Percentiles rank a stretch among this genome's conserved stretches.
These are phyloP conservation scores for Gouania willdenowi DNA, from an alignment of 2,797 vertebrate genomes.

Conservation along the genomic window DNA sequence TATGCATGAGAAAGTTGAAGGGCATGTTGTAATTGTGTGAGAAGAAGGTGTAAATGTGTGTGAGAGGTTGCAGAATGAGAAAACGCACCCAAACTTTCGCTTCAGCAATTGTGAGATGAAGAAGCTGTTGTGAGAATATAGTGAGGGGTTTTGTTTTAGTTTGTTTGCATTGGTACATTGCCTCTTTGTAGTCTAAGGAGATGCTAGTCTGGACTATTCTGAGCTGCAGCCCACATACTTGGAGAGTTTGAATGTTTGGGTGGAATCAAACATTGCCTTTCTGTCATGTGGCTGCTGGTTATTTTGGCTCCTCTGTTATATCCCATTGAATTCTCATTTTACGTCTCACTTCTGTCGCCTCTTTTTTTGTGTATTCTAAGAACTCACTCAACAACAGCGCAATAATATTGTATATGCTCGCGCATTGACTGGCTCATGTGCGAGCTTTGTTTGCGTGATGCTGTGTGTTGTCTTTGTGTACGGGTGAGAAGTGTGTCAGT, in stretches of 20 bases:
- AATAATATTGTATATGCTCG: not conserved
- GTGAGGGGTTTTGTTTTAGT: too few relatives aligned
- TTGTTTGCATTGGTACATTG: too few relatives aligned
- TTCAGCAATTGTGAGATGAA: not conserved
- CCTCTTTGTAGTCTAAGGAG: not conserved
- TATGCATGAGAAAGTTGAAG: not conserved
- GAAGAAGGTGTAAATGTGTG: not conserved
- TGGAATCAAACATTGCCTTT: conserved; percentile 13
- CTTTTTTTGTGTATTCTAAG: not conserved
- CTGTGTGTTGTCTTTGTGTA: conserved; percentile 9
- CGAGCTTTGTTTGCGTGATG: not conserved
- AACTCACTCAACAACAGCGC: not conserved
- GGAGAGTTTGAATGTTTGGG: conserved; percentile 17
- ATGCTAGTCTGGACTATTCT: not conserved
- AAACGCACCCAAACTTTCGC: not conserved
- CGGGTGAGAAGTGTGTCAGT: conserved; percentile 5
- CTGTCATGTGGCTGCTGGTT: conserved; percentile 29
- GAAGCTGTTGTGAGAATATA: too few relatives aligned
- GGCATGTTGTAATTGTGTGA: not conserved
- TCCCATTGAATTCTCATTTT: conserved; percentile 24
- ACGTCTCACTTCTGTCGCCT: not conserved
- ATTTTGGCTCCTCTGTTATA: conserved; percentile 20
- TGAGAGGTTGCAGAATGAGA: not conserved
- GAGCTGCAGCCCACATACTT: conserved; percentile 28
- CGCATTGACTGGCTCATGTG: not conserved